Evolutionary conservation across 2,888 invertebrate species (phyloP).

Genomic region (Trachelus iudaicus): DNA sequence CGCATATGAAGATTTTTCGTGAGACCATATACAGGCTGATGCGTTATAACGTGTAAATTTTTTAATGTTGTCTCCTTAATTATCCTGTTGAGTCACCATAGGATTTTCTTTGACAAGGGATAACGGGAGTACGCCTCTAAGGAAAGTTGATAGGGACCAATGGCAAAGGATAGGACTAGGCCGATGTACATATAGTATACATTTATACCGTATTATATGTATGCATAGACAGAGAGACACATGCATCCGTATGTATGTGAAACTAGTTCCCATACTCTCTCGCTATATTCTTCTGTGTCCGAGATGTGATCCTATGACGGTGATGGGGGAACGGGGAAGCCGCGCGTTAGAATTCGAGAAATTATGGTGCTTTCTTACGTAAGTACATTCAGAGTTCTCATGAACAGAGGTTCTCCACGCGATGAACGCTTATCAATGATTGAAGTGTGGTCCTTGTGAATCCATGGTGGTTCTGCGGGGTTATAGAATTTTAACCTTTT

Average conservation of each 20-base stretch:
- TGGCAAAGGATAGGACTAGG: neutral
- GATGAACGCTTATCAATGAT: neutral
- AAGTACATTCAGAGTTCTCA: neutral
- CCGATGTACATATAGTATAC: neutral
- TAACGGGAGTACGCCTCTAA: neutral
- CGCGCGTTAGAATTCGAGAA: slow-evolving; percentile 1
- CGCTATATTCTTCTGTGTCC: neutral
- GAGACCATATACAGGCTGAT: neutral
- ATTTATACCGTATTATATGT: neutral
- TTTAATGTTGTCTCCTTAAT: neutral
- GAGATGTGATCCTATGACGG: neutral
- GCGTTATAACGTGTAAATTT: neutral
- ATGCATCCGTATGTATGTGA: neutral
- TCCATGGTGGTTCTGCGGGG: neutral
- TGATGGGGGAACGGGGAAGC: neutral
- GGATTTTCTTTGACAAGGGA: neutral
- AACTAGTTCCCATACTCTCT: neutral
- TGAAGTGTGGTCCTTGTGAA: neutral
- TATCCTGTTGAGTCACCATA: neutral
- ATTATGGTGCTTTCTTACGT: slow-evolving; percentile 4
- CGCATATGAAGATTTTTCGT: neutral
- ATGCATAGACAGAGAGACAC: neutral
- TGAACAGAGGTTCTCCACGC: neutral
- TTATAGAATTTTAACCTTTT: neutral
- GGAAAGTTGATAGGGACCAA: neutral